These are phyloP conservation scores for Alitta virens DNA, from an alignment of 2,888 invertebrate species.

Conservation along the genomic window DNA sequence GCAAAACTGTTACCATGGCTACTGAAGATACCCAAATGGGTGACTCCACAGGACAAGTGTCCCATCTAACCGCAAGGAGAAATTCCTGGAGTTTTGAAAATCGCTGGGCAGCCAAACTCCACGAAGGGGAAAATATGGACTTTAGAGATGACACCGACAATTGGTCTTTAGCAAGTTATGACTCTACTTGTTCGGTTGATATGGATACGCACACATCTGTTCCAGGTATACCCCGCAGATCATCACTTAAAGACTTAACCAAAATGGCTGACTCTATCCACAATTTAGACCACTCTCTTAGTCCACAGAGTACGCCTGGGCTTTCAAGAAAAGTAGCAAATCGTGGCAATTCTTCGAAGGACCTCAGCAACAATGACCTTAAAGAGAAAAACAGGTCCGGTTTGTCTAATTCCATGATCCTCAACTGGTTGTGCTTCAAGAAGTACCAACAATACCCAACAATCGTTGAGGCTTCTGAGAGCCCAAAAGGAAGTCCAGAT, in stretches of 20 bases:
- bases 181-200: not conserved
- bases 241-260: not conserved
- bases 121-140: not conserved
- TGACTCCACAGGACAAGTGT: too few species aligned
- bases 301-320: not conserved
- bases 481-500: not conserved
- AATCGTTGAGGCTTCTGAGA: not conserved
- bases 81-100: too few species aligned
- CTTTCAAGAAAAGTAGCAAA: not conserved
- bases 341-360: too few species aligned
- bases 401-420: not conserved
- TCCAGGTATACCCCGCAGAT: too few species aligned
- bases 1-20: too few species aligned
- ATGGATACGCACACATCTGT: not conserved
- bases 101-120: too few species aligned
- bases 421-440: slow-evolving; percentile 1
- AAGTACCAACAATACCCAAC: not conserved
- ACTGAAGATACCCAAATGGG: too few species aligned
- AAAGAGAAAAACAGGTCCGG: not conserved
- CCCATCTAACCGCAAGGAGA: too few species aligned
- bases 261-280: not conserved
- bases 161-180: not conserved
- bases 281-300: not conserved
- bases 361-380: not conserved
- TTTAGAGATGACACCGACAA: not conserved